phyloP scores from a whole-genome alignment of 2,888 invertebrate genomes.

The Agrypnus murinus region DNA sequence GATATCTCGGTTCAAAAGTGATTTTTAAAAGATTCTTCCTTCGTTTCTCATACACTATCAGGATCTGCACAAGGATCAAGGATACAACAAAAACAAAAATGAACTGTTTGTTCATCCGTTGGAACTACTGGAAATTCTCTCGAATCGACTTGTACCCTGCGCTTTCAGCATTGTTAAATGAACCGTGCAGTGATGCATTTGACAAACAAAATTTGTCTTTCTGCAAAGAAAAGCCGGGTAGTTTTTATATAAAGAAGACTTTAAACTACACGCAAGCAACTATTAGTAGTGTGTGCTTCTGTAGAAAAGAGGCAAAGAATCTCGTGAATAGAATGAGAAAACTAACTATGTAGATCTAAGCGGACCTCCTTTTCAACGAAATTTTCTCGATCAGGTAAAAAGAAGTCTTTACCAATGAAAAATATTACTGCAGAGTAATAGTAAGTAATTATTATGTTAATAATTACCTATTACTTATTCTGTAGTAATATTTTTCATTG shows the following conservation, averaged over 20 bases:
- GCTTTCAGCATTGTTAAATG: constrained; percentile 49
- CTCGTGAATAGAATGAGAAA: too few relatives aligned
- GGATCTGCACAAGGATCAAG: neutral
- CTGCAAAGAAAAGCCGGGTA: neutral
- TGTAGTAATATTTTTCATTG: too few relatives aligned
- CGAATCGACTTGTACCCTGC: constrained; percentile 14
- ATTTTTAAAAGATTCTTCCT: neutral
- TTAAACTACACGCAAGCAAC: too few relatives aligned
- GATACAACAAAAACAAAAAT: neutral
- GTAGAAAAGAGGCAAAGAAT: too few relatives aligned
- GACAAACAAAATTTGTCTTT: constrained; percentile 43
- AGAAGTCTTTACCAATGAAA: too few relatives aligned
- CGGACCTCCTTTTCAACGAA: too few relatives aligned
- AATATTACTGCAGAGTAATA: too few relatives aligned
- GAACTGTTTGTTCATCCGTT: neutral
- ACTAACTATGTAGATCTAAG: too few relatives aligned
- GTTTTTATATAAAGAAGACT: neutral
- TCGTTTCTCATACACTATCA: neutral
- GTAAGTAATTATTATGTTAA: too few relatives aligned
- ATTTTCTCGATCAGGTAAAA: too few relatives aligned
- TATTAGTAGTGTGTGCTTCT: too few relatives aligned
- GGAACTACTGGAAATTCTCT: constrained; percentile 8
- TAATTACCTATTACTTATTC: too few relatives aligned
- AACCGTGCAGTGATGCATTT: constrained; percentile 54
- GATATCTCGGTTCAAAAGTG: constrained; percentile 43